Evolutionary conservation across 1,140 invertebrate species (phyloP).

Genomic region (Polyergus mexicanus): DNA sequence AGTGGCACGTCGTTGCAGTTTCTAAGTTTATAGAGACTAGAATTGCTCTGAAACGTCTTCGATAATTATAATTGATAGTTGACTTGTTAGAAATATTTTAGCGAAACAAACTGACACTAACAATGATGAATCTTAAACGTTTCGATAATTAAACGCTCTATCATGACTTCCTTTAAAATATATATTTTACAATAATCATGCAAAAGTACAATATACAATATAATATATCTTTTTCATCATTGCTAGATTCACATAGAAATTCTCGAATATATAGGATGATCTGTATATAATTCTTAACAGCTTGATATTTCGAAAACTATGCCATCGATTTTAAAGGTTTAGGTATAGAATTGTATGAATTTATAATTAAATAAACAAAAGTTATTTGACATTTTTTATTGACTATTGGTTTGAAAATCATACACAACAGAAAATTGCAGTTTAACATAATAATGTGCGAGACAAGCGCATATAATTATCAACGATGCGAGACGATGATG

Average conservation of each 20-base stretch:
- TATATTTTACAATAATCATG: neutral
- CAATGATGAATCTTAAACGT: neutral
- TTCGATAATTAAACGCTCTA: neutral
- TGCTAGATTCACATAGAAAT: neutral
- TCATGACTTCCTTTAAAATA: neutral
- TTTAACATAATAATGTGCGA: neutral
- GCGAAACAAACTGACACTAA: neutral
- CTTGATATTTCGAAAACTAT: too few species aligned
- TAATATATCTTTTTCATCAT: neutral
- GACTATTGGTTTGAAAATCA: neutral
- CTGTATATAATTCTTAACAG: too few species aligned
- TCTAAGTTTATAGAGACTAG: too few species aligned
- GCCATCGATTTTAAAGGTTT: too few species aligned
- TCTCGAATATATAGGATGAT: neutral
- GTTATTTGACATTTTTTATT: neutral
- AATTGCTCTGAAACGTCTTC: neutral
- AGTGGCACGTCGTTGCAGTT: neutral
- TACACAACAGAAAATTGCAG: conserved; percentile 5
- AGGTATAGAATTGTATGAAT: too few species aligned
- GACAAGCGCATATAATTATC: neutral
- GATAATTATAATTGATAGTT: neutral
- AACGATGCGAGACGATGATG: neutral
- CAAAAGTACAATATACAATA: neutral
- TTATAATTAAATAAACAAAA: neutral
- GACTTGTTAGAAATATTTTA: conserved; percentile 22